phyloP scores from a whole-genome alignment of 2,797 vertebrate species.

The Miichthys miiuy region DNA sequence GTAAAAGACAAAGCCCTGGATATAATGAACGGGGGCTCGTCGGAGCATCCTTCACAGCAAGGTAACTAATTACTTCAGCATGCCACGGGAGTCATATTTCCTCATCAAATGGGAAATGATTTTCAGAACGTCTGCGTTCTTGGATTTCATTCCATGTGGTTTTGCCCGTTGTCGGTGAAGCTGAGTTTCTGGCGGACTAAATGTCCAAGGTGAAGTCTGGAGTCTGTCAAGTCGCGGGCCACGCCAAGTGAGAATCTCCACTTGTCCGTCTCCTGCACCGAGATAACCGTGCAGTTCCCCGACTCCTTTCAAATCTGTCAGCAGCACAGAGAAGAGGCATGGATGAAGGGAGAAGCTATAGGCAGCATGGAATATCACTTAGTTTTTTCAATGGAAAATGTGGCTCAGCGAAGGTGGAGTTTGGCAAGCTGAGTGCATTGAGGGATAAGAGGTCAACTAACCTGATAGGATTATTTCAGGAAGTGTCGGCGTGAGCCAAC shows the following conservation, averaged over 20 bases:
- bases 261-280: conserved; percentile 69
- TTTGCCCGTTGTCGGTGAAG: conserved; percentile 64
- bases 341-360: conserved; percentile 48
- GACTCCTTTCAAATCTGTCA: conserved; percentile 74
- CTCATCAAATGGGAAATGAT: conserved; percentile 85
- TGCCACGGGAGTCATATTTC: conserved; percentile 81
- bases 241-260: conserved; percentile 74
- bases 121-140: conserved; percentile 79
- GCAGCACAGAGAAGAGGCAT: conserved; percentile 55
- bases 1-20: conserved; percentile 63
- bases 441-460: conserved; percentile 65
- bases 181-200: conserved; percentile 69
- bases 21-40: conserved; percentile 74
- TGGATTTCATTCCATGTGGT: conserved; percentile 71
- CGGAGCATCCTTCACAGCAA: conserved; percentile 78
- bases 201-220: conserved; percentile 79
- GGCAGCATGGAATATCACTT: conserved; percentile 80
- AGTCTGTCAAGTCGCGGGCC: conserved; percentile 71
- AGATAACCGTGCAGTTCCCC: conserved; percentile 75
- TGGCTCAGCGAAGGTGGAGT: conserved; percentile 66
- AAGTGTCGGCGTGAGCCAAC: conserved; percentile 40
- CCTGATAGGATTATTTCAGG: conserved; percentile 65
- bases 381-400: conserved; percentile 80
- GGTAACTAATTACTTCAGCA: conserved; percentile 85
- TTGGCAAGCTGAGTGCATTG: conserved; percentile 55